Evolutionary conservation across 1,140 invertebrate genomes (phyloP).

Genomic region (Plutomurus gul): DNA sequence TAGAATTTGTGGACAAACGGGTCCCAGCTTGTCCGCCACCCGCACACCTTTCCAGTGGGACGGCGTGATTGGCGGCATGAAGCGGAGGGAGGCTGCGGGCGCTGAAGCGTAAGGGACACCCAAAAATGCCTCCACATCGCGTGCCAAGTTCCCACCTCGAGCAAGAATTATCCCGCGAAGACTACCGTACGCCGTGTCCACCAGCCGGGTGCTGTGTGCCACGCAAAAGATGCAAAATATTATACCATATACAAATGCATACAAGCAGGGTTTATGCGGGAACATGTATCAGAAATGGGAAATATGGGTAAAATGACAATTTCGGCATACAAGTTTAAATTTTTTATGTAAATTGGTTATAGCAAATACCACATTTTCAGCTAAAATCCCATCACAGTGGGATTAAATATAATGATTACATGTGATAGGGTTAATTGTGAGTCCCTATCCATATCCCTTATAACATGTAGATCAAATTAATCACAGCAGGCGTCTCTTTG

Average conservation of each 20-base stretch:
- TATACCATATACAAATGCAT: background rate
- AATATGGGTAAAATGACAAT: no score
- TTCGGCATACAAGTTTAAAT: no score
- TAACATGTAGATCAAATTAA: no score
- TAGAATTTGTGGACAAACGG: slow-evolving; percentile 77
- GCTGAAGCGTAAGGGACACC: slow-evolving; percentile 67
- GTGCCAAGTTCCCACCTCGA: slow-evolving; percentile 38
- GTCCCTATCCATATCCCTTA: no score
- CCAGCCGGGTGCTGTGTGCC: slow-evolving; percentile 47
- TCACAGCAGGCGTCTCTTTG: no score
- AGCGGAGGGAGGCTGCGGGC: slow-evolving; percentile 63
- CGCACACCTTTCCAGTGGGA: slow-evolving; percentile 72
- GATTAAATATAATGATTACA: no score
- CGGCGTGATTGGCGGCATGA: slow-evolving; percentile 65
- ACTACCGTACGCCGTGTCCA: slow-evolving; percentile 52
- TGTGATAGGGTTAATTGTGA: no score
- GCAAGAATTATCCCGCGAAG: slow-evolving; percentile 50
- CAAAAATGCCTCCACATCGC: slow-evolving; percentile 60
- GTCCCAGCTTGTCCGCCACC: slow-evolving; percentile 72
- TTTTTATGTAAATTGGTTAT: no score
- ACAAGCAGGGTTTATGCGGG: no score
- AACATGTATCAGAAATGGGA: no score
- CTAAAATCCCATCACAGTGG: no score
- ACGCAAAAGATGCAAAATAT: background rate
- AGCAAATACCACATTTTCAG: no score